A percentile compares a stretch with the other conserved stretches of the same genome.
These are phyloP conservation scores for Loripinus fragilis DNA, from an alignment of 2,888 invertebrate species.

Conservation along the genomic window DNA sequence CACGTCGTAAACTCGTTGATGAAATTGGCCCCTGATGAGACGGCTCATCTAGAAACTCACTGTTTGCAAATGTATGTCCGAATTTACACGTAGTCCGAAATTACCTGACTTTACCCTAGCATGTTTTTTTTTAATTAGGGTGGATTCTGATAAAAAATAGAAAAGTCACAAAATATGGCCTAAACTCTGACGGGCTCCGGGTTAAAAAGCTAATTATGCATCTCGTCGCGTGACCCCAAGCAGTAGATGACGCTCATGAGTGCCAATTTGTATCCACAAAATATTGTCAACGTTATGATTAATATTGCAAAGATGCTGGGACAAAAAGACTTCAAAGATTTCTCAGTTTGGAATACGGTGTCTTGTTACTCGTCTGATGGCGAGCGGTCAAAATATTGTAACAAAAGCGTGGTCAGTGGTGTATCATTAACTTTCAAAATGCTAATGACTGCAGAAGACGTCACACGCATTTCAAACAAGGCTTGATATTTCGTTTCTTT, in stretches of 20 bases:
- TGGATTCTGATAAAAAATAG: no score
- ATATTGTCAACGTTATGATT: conserved; percentile 14
- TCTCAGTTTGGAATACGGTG: not conserved
- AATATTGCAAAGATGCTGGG: conserved; percentile 24
- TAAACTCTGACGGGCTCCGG: no score
- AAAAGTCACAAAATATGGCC: no score
- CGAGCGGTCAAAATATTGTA: conserved; percentile 36
- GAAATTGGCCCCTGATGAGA: no score
- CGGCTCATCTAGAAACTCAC: no score
- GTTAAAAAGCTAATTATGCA: not conserved
- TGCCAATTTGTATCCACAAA: conserved; percentile 33
- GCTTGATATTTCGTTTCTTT: no score
- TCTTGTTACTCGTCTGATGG: conserved; percentile 21
- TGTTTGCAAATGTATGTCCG: no score
- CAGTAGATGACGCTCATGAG: not conserved
- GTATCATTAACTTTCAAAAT: not conserved
- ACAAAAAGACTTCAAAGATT: not conserved
- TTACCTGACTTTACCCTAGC: no score
- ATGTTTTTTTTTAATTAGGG: no score
- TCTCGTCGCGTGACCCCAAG: not conserved
- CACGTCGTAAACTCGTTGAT: no score
- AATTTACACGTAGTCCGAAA: no score
- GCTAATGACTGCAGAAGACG: not conserved
- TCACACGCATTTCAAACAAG: no score
- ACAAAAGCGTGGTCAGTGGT: conserved; percentile 24